Base-by-base conservation (phyloP, 2,113 vertebrate species). In the Petrocephalus microphthalmus region DNA sequence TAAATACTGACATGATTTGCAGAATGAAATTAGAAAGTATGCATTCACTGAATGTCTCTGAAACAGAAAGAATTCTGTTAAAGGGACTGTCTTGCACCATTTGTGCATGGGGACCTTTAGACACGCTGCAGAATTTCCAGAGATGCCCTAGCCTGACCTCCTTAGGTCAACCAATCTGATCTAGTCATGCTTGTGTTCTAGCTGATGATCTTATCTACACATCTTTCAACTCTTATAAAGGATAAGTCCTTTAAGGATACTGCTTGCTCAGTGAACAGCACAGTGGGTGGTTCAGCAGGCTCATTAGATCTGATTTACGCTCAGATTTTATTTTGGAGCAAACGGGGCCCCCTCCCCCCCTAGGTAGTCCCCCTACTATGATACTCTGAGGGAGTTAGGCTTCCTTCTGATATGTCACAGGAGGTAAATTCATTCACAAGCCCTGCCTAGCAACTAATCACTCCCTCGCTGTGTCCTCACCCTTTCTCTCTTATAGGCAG, bases 1-100 rank as follows among this genome's bases (percentile, higher is more conserved):
- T 90, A 90, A 91, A 91, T 90, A 86, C 89, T 5, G 64, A 90
- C n/a, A 25, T 53, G 57, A 90, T 87, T 89, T 86, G 86, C 87
- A 71, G 67, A 64, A 5, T 82, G 88, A 92, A 91, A 92, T 86
- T 54, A 84, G 86, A 89, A 90, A 87, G 82, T 53, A 42, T 47
- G 86, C 90, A 91, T 87, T 52, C 88, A 89, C 85, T 85, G 67
- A 22, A 53, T 87, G 17, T 88, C 88, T 71, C 88, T 49, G 67
- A 22, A n/a, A 81, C 53, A 33, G 71, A 74, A 37, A 17, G 29
- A 78, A 78, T 19, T 42, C 71, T 78, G 71, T 78, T 42, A 7
- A 5, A 42, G 3, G 60, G 25, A 11, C 25, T 29, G 3, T 67
- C 8, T 4, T 29, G 60, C 29, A 1, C 29, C 5, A 1, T 42